phyloP scores from a whole-genome alignment of 2,888 invertebrate genomes.

The Scaptomyza flava region DNA sequence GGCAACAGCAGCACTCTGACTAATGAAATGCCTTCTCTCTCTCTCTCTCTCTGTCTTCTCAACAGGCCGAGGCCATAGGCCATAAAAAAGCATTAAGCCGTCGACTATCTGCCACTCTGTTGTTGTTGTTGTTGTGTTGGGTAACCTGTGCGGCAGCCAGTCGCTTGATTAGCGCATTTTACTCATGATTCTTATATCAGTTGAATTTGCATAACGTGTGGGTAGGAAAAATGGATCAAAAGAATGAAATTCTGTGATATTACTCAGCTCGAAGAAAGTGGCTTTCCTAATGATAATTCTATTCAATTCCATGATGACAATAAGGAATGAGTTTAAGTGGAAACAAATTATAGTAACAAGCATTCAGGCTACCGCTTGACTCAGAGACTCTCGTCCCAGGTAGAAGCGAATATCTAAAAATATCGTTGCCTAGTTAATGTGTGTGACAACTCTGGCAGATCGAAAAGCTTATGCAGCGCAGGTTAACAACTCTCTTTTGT shows the following conservation, averaged over 20 bases:
- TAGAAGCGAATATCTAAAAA: too few species aligned
- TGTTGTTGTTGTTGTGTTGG: neutral
- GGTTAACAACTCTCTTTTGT: neutral
- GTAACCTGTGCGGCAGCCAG: slow-evolving; percentile 14
- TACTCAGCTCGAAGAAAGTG: neutral
- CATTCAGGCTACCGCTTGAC: too few species aligned
- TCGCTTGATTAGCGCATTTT: slow-evolving; percentile 47
- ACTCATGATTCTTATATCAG: slow-evolving; percentile 38
- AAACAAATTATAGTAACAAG: too few species aligned
- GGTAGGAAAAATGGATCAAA: neutral
- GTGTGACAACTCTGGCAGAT: too few species aligned
- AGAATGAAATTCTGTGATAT: neutral
- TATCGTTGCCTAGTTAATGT: too few species aligned
- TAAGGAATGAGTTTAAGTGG: neutral
- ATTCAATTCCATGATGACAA: neutral
- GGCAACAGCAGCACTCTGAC: slow-evolving; percentile 64
- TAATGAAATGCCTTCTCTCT: slow-evolving; percentile 63
- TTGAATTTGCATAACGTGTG: slow-evolving; percentile 41
- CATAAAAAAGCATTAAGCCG: slow-evolving; percentile 58
- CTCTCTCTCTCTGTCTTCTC: neutral
- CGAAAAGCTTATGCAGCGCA: too few species aligned
- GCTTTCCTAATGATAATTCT: neutral
- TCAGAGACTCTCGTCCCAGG: too few species aligned
- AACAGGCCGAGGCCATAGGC: slow-evolving; percentile 51
- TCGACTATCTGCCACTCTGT: slow-evolving; percentile 43